phyloP scores from a whole-genome alignment of 2,113 vertebrate genomes.

The Accipiter virgatus region DNA sequence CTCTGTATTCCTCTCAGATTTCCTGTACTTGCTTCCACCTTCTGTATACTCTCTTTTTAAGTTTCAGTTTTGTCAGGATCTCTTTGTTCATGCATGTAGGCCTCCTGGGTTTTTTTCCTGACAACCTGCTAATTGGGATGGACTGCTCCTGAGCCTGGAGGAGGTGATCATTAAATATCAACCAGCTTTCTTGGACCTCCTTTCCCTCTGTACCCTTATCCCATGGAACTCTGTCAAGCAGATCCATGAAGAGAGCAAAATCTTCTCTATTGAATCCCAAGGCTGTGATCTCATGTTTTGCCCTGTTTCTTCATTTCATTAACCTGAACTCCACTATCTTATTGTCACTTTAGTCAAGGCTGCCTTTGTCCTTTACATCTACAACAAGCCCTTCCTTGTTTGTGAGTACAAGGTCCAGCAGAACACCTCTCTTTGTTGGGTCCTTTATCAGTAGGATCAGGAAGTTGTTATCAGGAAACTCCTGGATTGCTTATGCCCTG shows the following conservation, averaged over 20 bases:
- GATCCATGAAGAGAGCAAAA: not conserved
- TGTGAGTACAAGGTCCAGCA: not conserved
- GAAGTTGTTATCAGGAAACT: not conserved
- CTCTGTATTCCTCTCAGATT: not conserved
- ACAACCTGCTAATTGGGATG: not conserved
- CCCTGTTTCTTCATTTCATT: not conserved
- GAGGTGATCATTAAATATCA: not conserved
- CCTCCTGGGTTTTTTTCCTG: not conserved
- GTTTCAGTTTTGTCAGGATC: not conserved
- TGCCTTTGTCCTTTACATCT: not conserved
- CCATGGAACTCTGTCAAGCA: not conserved
- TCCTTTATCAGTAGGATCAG: not conserved
- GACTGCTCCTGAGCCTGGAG: not conserved
- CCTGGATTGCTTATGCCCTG: not conserved
- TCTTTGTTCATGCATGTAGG: not conserved
- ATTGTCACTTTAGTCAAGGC: not conserved
- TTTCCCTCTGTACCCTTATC: not conserved
- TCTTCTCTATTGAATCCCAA: not conserved
- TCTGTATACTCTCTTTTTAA: too few relatives aligned
- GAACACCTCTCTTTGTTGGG: not conserved
- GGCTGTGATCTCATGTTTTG: not conserved
- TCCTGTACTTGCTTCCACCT: not conserved
- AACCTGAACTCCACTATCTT: not conserved
- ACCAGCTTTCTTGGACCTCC: not conserved
- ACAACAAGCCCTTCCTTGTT: not conserved